These are phyloP conservation scores for Montipora capitata DNA, from an alignment of 92 coral and sea anemone species.

Conservation along the genomic window DNA sequence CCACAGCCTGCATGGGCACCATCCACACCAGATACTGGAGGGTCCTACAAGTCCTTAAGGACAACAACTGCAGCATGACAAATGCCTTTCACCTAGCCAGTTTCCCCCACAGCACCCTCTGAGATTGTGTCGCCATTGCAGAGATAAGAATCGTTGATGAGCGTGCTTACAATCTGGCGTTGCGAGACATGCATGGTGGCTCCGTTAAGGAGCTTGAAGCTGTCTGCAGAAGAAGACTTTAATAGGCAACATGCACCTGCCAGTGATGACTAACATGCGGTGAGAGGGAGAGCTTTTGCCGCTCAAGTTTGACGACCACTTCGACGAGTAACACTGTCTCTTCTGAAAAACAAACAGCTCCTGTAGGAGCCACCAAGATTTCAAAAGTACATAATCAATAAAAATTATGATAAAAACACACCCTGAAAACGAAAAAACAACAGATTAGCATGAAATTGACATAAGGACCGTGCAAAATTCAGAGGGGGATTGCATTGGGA, in stretches of 20 bases:
- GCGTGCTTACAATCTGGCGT: background rate
- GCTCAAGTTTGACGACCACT: background rate
- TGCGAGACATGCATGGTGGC: background rate
- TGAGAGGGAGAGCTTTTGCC: background rate
- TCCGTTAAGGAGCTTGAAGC: background rate
- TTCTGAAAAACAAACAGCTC: background rate
- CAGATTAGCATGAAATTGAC: background rate
- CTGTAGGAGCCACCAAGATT: background rate
- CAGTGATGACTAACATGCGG: background rate
- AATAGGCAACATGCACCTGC: no score
- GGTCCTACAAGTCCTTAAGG: no score
- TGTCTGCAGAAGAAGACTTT: no score
- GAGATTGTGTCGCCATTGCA: background rate
- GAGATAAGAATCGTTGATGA: background rate
- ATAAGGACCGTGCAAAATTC: background rate
- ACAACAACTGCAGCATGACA: no score
- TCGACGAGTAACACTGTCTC: background rate
- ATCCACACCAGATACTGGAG: no score
- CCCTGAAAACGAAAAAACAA: background rate
- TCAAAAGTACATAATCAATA: background rate
- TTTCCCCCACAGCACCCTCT: no score
- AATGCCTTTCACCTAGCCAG: no score
- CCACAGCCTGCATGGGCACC: no score
- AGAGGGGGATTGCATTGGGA: background rate
- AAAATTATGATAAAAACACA: background rate